Evolutionary conservation across 2,113 vertebrate genomes (phyloP), one percentile per base, ranked within the genome.

Genomic region (Prunella fulvescens): DNA sequence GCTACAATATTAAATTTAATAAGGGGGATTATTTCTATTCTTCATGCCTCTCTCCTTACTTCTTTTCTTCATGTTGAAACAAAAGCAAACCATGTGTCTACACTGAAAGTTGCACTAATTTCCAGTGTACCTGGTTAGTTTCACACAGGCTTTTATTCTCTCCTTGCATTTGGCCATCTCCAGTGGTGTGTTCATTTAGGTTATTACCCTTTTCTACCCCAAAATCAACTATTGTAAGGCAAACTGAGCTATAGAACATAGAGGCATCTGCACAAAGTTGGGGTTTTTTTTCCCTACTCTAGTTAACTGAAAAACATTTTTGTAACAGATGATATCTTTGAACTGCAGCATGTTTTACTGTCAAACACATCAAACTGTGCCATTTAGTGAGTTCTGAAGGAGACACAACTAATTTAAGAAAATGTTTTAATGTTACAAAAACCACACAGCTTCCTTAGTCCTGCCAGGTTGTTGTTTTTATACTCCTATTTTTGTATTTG

Each of bases 331-430:
- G 87, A 85, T 94, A 12, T 93, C 92, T 77, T 81, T 88, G 92
- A 96, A 95, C 88, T 74, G 67, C 92, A 94, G 85, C 85, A 80
- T 94, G 78, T 94, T 95, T 92, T 86, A 60, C 85, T 96, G 93
- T 93, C 87, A 95, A 93, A 86, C 87, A 60, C 62, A 72, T 85
- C 89, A 81, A 77, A 54, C 90, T 72, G 57, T 93, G 87, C 84
- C 72, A 81, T 83, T 90, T 97, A 71, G 48, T 78, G 89, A 78
- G 47, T 64, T 86, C 78, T 5, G 13, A 70, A 82, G 71, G 37
- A 86, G 72, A 77, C 11, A 51, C 19, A 70, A 69, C 62, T 85
- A 69, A 82, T 86, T 80, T 93, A 70, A 86, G 91, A 92, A 90
- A 92, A 77, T n/a, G 39, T 77, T 93, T 66, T 44, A 95, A 54